Conservation (phyloP, 2,113 vertebrate species). For the Stictonetta naevosa region DNA sequence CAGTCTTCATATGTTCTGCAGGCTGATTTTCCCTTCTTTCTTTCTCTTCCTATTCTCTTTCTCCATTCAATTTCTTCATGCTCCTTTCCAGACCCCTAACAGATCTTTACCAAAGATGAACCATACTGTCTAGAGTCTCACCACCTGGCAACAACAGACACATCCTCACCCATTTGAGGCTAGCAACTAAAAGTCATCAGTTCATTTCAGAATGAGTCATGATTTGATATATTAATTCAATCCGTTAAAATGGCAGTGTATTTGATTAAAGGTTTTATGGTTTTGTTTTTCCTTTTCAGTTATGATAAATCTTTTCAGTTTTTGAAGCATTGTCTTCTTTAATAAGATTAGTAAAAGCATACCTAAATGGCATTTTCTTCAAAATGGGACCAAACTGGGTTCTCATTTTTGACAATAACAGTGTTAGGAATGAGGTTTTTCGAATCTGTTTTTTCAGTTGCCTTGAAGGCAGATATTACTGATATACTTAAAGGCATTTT, state of each 20-base stretch:
- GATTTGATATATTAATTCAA: not conserved
- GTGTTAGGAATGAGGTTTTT: not conserved
- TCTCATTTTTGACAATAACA: not conserved
- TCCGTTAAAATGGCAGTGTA: not conserved
- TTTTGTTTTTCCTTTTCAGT: not conserved
- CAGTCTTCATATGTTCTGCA: not conserved
- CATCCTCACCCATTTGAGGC: not conserved
- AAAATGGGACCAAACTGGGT: not conserved
- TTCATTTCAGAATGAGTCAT: not conserved
- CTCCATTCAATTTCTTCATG: not conserved
- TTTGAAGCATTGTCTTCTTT: not conserved
- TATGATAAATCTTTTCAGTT: not conserved
- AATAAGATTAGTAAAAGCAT: not conserved
- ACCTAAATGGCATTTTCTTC: not conserved
- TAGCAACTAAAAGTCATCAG: not conserved
- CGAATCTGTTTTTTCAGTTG: not conserved
- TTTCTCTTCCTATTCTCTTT: not conserved
- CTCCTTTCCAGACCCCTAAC: not conserved
- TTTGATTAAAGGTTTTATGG: not conserved
- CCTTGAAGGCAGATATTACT: not conserved
- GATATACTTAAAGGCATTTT: not conserved
- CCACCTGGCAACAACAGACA: not conserved
- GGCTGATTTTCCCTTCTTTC: not conserved
- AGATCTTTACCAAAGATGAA: not conserved
- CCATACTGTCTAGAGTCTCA: not conserved